These are phyloP conservation scores for Octomys mimax DNA, from an alignment of 2,797 vertebrate genomes.

Conservation along the genomic window DNA sequence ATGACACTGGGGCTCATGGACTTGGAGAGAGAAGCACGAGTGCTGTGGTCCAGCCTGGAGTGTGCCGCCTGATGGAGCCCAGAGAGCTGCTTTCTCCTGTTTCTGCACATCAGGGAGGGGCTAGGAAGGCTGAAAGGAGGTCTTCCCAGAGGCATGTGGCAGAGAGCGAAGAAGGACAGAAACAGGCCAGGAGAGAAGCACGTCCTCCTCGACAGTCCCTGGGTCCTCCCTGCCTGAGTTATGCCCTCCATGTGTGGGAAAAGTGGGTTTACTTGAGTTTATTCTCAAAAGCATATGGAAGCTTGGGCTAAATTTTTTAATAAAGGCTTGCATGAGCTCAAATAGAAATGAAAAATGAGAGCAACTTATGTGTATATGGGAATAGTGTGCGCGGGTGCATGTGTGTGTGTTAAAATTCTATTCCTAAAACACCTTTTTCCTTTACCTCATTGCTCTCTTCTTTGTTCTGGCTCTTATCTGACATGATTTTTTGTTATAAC, in stretches of 20 bases:
- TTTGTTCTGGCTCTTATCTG: background rate
- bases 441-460: background rate
- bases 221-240: too few species aligned
- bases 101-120: background rate
- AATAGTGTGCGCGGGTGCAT: too few species aligned
- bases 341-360: background rate
- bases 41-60: background rate
- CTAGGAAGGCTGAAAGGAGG: background rate
- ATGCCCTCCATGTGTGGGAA: background rate
- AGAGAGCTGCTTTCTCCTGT: background rate
- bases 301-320: background rate
- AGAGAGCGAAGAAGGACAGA: background rate
- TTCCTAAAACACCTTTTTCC: background rate
- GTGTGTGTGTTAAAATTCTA: too few species aligned
- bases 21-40: too few species aligned
- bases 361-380: background rate
- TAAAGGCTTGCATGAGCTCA: background rate
- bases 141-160: background rate
- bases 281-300: background rate
- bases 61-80: background rate
- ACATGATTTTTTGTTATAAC: background rate
- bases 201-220: background rate
- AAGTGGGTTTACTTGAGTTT: background rate
- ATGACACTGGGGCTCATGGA: accelerated
- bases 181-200: background rate